Evolutionary conservation across 2,888 invertebrate species (phyloP), one percentile per base, ranked within the genome.

Genomic region (Mythimna albipuncta): DNA sequence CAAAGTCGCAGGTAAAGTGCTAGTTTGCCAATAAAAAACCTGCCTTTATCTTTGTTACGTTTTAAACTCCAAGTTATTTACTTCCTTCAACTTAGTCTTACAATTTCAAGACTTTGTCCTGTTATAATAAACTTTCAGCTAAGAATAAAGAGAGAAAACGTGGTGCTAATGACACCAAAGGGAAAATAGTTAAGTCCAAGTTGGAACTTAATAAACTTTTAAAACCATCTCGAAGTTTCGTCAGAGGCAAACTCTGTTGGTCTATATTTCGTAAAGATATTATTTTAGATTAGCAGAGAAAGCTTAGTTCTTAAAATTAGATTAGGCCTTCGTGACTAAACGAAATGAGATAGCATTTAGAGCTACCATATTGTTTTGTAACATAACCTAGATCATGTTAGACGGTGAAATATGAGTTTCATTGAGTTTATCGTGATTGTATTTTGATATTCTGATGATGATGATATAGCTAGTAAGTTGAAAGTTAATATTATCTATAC

Each of bases 241-340:
- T 54, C 57, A 50, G 6, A 63, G n/a, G 44, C 50, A 44, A 54
- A 50, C 50, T 70, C 16, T 47, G 13, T 65, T 64, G 58, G 44
- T 63, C 26, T 55, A 61, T 77, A 75, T 75, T 75, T 86, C 67
- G 69, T 72, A 65, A 75, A 77, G 65, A 65, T 79, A 70, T 73
- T 64, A 62, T 70, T 80, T 64, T 32, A 64, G 70, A 75, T 72
- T 72, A 82, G 38, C 54, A 71, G 71, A 67, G 72, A 81, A 81
- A 81, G 75, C 52, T 79, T 63, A 59, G 67, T 79, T 72, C 64
- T 79, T 44, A 38, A 75, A 79, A 69, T 79, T 11, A 83, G 80
- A 83, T 83, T 80, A 79, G 69, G 38, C 54, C 52, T 69, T 83
- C 80, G 80, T 83, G 80, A 83, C 83, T 74, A 11, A 47, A 44